phyloP scores from a whole-genome alignment of 2,888 invertebrate species.

The Conus canariensis region DNA sequence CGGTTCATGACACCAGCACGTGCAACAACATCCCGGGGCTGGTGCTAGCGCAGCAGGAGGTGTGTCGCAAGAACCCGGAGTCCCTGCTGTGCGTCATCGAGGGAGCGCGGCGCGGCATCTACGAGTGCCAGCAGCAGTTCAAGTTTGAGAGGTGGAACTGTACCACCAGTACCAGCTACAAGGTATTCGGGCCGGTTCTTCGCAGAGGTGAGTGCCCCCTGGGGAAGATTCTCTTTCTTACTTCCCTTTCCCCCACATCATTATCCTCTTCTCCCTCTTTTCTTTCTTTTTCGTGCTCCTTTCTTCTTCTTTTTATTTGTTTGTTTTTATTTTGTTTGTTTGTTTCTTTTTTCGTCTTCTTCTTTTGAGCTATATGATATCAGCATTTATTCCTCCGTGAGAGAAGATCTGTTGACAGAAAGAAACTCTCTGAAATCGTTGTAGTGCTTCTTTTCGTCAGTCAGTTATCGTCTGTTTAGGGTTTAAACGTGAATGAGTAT shows the following conservation, averaged over 20 bases:
- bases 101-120: slow-evolving; percentile 81
- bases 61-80: slow-evolving; percentile 81
- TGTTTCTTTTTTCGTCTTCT: no score
- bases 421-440: no score
- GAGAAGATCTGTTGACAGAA: no score
- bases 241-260: not conserved
- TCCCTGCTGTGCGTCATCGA: slow-evolving; percentile 81
- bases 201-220: slow-evolving; percentile 79
- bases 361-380: no score
- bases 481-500: not conserved
- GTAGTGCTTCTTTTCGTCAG: no score
- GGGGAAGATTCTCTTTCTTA: not conserved
- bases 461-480: no score
- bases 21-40: slow-evolving; percentile 69
- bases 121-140: slow-evolving; percentile 82
- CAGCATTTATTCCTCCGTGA: no score
- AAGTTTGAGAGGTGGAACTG: slow-evolving; percentile 83
- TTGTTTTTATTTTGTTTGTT: no score
- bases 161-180: slow-evolving; percentile 75
- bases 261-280: not conserved
- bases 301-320: not conserved
- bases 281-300: not conserved
- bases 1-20: slow-evolving; percentile 57
- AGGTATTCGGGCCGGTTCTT: slow-evolving; percentile 81
- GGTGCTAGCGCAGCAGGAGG: slow-evolving; percentile 77